Evolutionary conservation across 2,113 vertebrate species (phyloP).

Genomic region (Paracyprichromis sp.): DNA sequence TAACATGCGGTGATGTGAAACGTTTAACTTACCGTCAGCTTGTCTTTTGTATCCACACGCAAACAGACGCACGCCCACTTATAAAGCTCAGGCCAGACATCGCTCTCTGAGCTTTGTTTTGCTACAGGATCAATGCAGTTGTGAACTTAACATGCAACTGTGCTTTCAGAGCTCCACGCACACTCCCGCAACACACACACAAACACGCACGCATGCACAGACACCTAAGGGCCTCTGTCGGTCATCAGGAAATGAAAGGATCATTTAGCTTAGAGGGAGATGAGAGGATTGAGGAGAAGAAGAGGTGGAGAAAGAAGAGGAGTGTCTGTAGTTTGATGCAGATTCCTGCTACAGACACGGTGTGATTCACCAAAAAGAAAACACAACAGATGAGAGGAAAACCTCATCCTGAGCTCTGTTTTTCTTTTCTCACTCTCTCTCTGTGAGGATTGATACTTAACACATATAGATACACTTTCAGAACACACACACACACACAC

Average conservation of each 20-base stretch:
- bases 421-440: neutral
- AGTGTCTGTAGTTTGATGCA: slow-evolving; percentile 32
- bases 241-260: slow-evolving; percentile 93
- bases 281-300: slow-evolving; percentile 40
- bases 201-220: slow-evolving; percentile 34
- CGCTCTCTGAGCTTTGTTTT: slow-evolving; percentile 77
- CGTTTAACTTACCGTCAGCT: neutral
- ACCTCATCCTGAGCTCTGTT: neutral
- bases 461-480: neutral
- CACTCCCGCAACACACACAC: slow-evolving; percentile 13
- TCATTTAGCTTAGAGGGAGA: slow-evolving; percentile 81
- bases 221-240: slow-evolving; percentile 77
- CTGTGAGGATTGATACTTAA: neutral
- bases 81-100: slow-evolving; percentile 77
- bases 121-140: slow-evolving; percentile 84
- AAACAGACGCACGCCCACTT: slow-evolving; percentile 40
- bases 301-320: slow-evolving; percentile 37
- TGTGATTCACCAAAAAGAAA: slow-evolving; percentile 20
- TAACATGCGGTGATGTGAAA: neutral
- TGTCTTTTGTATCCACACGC: neutral
- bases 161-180: slow-evolving; percentile 53
- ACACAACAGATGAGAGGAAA: slow-evolving; percentile 1
- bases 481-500: neutral
- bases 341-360: slow-evolving; percentile 17
- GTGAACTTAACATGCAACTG: slow-evolving; percentile 79